Evolutionary conservation across 2,888 invertebrate species (phyloP).

Genomic region (Limenitis camilla): DNA sequence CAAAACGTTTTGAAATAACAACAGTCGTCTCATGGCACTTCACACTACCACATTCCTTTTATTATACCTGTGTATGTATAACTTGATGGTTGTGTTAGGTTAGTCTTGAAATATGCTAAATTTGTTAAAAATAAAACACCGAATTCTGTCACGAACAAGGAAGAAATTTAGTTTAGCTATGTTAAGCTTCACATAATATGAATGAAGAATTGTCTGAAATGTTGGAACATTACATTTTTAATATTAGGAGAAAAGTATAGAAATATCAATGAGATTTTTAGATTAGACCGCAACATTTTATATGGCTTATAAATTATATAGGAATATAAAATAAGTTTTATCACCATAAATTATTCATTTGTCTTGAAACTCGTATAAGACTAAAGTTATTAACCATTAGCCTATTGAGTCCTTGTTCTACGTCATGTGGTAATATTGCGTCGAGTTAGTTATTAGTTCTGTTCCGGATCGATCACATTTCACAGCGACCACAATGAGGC

Average conservation of each 20-base stretch:
- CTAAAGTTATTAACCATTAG: neutral
- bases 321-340: too few relatives aligned
- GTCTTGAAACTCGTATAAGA: neutral
- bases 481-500: conserved; percentile 34
- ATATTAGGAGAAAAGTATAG: too few relatives aligned
- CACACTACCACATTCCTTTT: neutral
- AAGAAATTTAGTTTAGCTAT: neutral
- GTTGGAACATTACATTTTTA: too few relatives aligned
- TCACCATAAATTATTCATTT: too few relatives aligned
- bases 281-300: too few relatives aligned
- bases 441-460: conserved; percentile 6
- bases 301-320: too few relatives aligned
- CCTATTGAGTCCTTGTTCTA: conserved; percentile 1
- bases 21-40: neutral
- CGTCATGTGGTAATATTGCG: neutral
- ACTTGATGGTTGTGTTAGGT: neutral
- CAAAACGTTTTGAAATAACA: too few relatives aligned
- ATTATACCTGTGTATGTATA: neutral
- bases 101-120: too few relatives aligned
- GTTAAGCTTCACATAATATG: neutral
- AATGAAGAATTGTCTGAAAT: too few relatives aligned
- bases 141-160: conserved; percentile 5
- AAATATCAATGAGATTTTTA: too few relatives aligned
- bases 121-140: neutral
- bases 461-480: conserved; percentile 37